Evolutionary conservation across 2,113 vertebrate genomes (phyloP).

Genomic region (Phrynosoma blainvillii): DNA sequence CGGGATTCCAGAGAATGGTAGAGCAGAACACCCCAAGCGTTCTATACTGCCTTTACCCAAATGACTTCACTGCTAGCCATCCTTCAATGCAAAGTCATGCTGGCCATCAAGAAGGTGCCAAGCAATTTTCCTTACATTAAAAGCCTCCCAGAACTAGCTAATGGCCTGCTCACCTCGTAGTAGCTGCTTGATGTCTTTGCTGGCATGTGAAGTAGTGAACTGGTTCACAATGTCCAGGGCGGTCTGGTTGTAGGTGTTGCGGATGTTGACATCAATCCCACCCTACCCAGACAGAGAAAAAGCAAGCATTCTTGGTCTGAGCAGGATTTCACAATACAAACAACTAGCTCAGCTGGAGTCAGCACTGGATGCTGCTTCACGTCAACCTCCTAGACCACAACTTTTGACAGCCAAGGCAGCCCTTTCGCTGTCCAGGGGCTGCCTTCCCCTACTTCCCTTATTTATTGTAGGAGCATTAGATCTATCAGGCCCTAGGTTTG

Average conservation of each 20-base stretch:
- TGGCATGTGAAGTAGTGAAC: slow-evolving; percentile 96
- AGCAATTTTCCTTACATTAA: too few relatives aligned
- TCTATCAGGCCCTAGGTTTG: background rate
- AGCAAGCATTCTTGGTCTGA: background rate
- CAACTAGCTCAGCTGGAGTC: background rate
- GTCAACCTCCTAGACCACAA: background rate
- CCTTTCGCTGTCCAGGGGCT: background rate
- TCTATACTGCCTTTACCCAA: background rate
- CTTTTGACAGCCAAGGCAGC: background rate
- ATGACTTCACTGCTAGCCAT: too few relatives aligned
- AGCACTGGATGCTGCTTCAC: background rate
- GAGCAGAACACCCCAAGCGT: background rate
- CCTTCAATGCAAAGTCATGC: fast-evolving
- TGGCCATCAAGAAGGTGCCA: background rate
- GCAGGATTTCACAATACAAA: too few relatives aligned
- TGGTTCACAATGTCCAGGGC: slow-evolving; percentile 98
- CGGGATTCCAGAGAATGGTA: background rate
- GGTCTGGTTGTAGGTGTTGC: slow-evolving; percentile 97
- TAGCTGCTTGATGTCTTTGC: slow-evolving; percentile 96
- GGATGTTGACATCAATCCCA: slow-evolving; percentile 91
- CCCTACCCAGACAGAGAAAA: slow-evolving; percentile 73
- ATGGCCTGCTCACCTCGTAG: slow-evolving; percentile 83
- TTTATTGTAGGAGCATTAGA: too few relatives aligned
- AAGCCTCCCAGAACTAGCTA: fast-evolving
- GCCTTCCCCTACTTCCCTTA: background rate